Base-by-base conservation (phyloP, 2,113 vertebrate species). In the Python bivittatus region DNA sequence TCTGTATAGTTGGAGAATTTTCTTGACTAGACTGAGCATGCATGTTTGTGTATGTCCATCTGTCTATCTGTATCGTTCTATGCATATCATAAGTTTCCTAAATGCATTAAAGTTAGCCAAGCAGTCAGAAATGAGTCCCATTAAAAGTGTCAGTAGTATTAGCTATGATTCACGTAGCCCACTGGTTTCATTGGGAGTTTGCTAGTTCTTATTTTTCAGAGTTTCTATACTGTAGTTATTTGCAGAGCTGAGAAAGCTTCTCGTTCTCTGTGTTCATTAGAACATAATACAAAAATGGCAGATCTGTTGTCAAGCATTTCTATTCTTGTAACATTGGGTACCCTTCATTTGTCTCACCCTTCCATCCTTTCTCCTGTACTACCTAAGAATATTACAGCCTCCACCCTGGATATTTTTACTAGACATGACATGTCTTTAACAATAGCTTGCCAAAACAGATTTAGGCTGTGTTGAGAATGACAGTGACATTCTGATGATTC, bases 321-420 rank as follows among this genome's bases (percentile, higher is more conserved):
- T 83, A 42, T 90, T 90, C 33, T 22, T 79, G 27, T 20, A 83
- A 79, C 15, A 42, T 29, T 53, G n/a, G 89, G 68, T 56, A 42
- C n/a, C 9, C 13, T 84, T n/a, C 38, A 44, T 85, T 84, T 58
- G 27, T 33, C 72, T 84, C 25, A 23, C 9, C 56, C 15, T 57
- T 3, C 27, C 12, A 8, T 83, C 12, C 15, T 60, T 38, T 23
- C 44, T 10, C 17, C 27, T 38, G 38, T 48, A 48, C 56, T 85
- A 84, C 54, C 79, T 85, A 91, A 85, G 0, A 0, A 1, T 15
- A 0, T 79, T 93, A 11, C 52, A 86, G 92, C 23, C 86, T 27
- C 85, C 93, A 12, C 33, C 42, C 0, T 0, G 90, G 86, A 88
- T 96, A 92, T 94, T 94, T 90, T 88, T 90, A 93, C 88, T 89